Evolutionary conservation across 2,113 vertebrate species (phyloP).

Genomic region (Dasyprocta punctata): DNA sequence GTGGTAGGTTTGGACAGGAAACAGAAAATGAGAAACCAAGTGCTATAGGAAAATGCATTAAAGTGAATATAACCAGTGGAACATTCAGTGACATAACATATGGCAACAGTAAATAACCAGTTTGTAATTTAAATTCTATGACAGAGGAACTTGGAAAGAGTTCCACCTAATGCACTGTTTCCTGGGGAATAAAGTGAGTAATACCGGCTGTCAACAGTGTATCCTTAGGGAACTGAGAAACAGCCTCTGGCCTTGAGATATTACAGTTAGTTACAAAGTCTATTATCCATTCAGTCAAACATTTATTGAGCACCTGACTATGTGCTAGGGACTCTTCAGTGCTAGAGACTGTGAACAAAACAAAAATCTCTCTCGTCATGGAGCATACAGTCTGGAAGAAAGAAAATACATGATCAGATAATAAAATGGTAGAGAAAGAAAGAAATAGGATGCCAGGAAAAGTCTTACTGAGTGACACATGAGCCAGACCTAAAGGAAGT

Average conservation of each 20-base stretch:
- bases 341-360: conserved; percentile 28
- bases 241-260: conserved; percentile 35
- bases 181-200: conserved; percentile 42
- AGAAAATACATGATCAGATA: not conserved
- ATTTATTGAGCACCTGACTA: not conserved
- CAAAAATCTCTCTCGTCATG: not conserved
- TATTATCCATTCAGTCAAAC: not conserved
- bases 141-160: not conserved
- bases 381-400: not conserved
- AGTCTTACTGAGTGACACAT: not conserved
- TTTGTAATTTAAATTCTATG: conserved; percentile 49
- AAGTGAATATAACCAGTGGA: conserved; percentile 27
- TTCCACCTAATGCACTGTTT: conserved; percentile 7
- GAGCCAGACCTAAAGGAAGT: not conserved
- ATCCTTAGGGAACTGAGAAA: conserved; percentile 50
- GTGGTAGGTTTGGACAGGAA: not conserved
- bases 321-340: not conserved
- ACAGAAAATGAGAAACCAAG: conserved; percentile 12
- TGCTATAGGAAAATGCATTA: not conserved
- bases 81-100: conserved; percentile 3
- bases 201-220: not conserved
- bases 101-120: conserved; percentile 37
- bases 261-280: conserved; percentile 21
- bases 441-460: not conserved
- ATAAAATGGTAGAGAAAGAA: not conserved